phyloP scores from a whole-genome alignment of 2,113 vertebrate genomes.

The Zosterops borbonicus region DNA sequence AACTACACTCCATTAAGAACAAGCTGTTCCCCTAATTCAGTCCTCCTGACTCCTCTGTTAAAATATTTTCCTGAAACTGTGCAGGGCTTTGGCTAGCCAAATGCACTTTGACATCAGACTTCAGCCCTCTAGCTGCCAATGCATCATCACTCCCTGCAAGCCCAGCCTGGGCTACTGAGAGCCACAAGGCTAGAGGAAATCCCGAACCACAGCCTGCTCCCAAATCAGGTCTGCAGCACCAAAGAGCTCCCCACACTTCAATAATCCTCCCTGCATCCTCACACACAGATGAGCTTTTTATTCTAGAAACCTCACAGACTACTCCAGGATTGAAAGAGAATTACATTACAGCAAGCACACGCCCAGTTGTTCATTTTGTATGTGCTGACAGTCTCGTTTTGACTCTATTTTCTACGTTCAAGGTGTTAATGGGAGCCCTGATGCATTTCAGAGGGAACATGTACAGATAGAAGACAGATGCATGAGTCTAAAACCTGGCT shows the following conservation, averaged over 20 bases:
- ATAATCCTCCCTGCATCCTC: background rate
- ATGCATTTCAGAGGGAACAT: slow-evolving; percentile 20
- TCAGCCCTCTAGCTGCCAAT: background rate
- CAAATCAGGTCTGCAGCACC: background rate
- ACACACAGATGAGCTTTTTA: background rate
- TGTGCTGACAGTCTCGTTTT: slow-evolving; percentile 30
- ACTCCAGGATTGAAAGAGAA: background rate
- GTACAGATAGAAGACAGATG: slow-evolving; percentile 16
- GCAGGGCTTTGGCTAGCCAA: background rate
- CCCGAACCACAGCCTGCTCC: background rate
- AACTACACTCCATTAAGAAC: background rate
- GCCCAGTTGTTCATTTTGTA: background rate
- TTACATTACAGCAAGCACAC: background rate
- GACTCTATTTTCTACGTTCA: slow-evolving; percentile 7
- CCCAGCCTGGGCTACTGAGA: background rate
- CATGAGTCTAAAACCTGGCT: background rate
- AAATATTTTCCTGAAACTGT: background rate
- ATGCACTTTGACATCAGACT: background rate
- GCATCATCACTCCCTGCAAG: background rate
- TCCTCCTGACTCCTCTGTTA: background rate
- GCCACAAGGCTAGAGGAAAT: background rate
- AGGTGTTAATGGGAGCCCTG: slow-evolving; percentile 59
- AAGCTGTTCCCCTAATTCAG: slow-evolving; percentile 25
- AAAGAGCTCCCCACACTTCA: background rate
- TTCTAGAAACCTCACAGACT: background rate